phyloP scores from a whole-genome alignment of 2,797 vertebrate genomes.

The Gallinago solitaria region DNA sequence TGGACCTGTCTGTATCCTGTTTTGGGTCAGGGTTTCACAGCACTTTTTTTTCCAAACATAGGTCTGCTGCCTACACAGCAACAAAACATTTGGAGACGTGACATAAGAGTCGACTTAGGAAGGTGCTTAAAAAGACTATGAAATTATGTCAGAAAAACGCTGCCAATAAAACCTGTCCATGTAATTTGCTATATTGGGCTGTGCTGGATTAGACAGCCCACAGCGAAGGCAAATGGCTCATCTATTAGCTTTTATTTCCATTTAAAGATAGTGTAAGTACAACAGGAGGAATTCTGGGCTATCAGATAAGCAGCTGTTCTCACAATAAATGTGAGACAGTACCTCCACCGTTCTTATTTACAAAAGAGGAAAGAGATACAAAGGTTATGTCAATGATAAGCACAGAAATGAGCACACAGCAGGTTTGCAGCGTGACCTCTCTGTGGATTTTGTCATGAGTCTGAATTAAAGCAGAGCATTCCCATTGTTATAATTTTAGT shows the following conservation, averaged over 20 bases:
- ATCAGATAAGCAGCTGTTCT: background rate
- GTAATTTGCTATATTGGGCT: background rate
- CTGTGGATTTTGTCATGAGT: background rate
- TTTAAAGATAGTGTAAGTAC: background rate
- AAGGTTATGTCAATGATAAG: background rate
- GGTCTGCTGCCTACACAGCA: constrained; percentile 2
- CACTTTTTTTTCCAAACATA: constrained; percentile 31
- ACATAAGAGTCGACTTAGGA: background rate
- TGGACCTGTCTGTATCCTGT: background rate
- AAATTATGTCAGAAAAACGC: background rate
- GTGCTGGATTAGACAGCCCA: background rate
- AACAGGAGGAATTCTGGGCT: background rate
- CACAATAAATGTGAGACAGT: background rate
- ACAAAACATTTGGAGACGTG: constrained; percentile 34
- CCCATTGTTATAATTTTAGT: background rate
- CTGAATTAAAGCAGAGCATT: background rate
- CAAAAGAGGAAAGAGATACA: background rate
- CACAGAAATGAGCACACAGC: background rate
- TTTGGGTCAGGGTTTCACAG: constrained; percentile 36
- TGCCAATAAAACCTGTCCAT: background rate
- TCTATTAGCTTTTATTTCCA: background rate
- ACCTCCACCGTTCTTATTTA: background rate
- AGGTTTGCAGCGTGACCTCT: background rate
- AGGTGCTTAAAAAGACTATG: background rate
- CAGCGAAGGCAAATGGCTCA: background rate